phyloP scores from a whole-genome alignment of 2,888 invertebrate genomes.

The Drosophila stalkeri region DNA sequence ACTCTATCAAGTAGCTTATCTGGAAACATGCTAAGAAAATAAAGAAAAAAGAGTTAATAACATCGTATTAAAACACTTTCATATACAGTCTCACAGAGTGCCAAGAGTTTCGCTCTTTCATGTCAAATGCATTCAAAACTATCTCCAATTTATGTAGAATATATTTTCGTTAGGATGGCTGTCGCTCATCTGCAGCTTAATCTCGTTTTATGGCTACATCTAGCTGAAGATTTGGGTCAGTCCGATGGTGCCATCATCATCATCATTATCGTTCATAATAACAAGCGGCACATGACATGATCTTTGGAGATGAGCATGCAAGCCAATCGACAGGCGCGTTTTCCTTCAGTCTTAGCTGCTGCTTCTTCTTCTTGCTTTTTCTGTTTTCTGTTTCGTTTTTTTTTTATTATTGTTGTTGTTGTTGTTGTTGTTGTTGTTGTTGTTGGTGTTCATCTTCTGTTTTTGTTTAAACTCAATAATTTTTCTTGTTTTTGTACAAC shows the following conservation, averaged over 20 bases:
- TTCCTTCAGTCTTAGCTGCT: constrained; percentile 12
- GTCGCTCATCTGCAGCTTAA: constrained; percentile 17
- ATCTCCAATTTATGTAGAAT: constrained; percentile 12
- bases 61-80: not conserved
- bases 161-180: constrained; percentile 16
- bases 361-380: constrained; percentile 23
- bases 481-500: constrained; percentile 71
- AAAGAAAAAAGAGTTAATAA: not conserved
- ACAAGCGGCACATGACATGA: constrained; percentile 65
- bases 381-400: constrained; percentile 21
- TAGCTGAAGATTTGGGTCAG: constrained; percentile 50
- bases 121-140: not conserved
- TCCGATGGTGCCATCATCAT: constrained; percentile 29
- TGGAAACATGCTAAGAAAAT: not conserved
- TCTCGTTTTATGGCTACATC: constrained; percentile 17
- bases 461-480: constrained; percentile 63
- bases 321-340: constrained; percentile 47
- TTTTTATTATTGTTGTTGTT: constrained; percentile 4
- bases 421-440: constrained; percentile 12
- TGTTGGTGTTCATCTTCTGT: constrained; percentile 26
- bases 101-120: not conserved
- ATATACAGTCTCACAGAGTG: not conserved
- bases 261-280: constrained; percentile 59
- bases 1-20: too few species aligned
- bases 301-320: constrained; percentile 58